These are phyloP conservation scores for Neodiprion lecontei DNA, from an alignment of 1,140 invertebrate genomes.

Conservation along the genomic window DNA sequence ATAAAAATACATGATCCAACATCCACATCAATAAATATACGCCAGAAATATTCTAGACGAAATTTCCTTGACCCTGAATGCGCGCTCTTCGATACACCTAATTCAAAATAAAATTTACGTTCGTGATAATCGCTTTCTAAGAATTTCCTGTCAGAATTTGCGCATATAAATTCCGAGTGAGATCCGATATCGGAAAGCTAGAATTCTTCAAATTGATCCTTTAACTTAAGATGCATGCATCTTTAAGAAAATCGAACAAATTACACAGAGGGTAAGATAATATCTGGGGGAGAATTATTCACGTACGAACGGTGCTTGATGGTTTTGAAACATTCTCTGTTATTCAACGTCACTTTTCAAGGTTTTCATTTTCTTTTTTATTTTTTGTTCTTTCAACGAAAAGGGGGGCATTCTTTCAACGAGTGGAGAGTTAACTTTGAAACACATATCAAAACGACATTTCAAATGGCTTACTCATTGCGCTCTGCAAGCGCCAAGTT, in stretches of 20 bases:
- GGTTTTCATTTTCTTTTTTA: not conserved
- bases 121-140: not conserved
- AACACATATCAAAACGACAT: conserved; percentile 10
- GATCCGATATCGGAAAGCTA: not conserved
- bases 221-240: not conserved
- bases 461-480: conserved; percentile 51
- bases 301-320: not conserved
- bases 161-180: not conserved
- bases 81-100: not conserved
- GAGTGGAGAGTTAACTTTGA: not conserved
- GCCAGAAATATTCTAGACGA: not conserved
- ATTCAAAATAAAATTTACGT: not conserved
- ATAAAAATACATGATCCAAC: not conserved
- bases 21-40: too few relatives aligned
- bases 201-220: not conserved
- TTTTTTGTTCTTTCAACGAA: not conserved
- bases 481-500: conserved; percentile 48
- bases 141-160: not conserved
- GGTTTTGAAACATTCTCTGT: not conserved
- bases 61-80: not conserved
- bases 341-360: not conserved
- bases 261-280: not conserved
- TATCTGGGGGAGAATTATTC: not conserved
- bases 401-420: not conserved
- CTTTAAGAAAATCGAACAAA: not conserved